Percentiles rank a stretch among this genome's conserved stretches.
Evolutionary conservation across 2,797 vertebrate species (phyloP).

Genomic region (Loriculus beryllinus): DNA sequence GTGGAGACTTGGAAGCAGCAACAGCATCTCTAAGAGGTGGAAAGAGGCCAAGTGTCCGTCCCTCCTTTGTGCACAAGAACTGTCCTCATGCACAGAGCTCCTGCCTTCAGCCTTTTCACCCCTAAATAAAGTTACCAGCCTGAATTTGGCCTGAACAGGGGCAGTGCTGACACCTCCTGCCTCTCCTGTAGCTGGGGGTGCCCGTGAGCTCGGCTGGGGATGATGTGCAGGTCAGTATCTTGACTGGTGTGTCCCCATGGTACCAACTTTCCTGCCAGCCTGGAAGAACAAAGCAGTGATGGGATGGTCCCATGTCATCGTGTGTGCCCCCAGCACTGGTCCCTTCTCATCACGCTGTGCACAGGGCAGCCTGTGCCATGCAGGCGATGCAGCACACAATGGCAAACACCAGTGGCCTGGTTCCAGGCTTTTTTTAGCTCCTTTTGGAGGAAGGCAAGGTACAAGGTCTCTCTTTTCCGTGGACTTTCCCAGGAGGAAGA

Average conservation of each 20-base stretch:
- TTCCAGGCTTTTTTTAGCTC: background rate
- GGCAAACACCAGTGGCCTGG: background rate
- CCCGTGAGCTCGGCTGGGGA: accelerated
- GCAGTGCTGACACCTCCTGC: background rate
- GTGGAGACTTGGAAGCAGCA: accelerated
- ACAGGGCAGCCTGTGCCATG: accelerated
- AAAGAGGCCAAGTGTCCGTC: background rate
- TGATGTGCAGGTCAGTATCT: background rate
- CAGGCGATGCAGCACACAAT: accelerated
- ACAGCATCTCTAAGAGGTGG: background rate
- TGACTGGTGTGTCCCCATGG: accelerated
- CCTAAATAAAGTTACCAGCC: accelerated
- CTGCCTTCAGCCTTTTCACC: background rate
- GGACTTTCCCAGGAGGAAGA: background rate
- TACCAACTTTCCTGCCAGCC: background rate
- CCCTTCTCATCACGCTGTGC: background rate
- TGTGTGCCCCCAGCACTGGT: accelerated
- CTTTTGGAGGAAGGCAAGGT: background rate
- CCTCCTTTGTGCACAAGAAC: background rate
- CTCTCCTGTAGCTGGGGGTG: background rate
- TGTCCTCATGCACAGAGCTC: background rate
- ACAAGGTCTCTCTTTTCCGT: background rate
- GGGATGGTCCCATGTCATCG: background rate
- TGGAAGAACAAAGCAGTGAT: accelerated
- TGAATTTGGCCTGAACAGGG: background rate